Conservation (phyloP, 2,113 vertebrate genomes). For the Jaculus jaculus region DNA sequence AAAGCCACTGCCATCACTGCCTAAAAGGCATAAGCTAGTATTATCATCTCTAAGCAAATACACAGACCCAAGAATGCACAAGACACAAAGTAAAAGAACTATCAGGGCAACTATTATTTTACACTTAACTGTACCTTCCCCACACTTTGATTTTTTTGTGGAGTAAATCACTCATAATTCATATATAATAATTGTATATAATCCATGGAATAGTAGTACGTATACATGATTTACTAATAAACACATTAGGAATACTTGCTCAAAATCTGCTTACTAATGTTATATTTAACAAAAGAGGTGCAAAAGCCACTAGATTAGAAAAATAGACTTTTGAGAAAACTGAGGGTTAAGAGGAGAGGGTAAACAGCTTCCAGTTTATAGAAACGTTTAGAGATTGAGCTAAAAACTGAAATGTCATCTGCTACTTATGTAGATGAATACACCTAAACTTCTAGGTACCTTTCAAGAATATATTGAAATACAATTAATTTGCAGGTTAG, state of each 20-base stretch:
- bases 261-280: slow-evolving; percentile 4
- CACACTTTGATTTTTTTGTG: slow-evolving; percentile 2
- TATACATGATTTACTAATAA: slow-evolving; percentile 8
- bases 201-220: not conserved
- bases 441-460: not conserved
- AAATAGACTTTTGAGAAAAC: not conserved
- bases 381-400: not conserved
- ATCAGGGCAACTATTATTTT: not conserved
- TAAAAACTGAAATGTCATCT: not conserved
- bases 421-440: not conserved
- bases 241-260: not conserved
- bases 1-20: not conserved
- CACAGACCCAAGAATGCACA: not conserved
- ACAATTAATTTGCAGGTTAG: slow-evolving; percentile 24
- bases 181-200: not conserved
- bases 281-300: not conserved
- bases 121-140: not conserved
- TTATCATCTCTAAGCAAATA: not conserved
- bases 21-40: not conserved
- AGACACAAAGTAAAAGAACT: not conserved
- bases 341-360: not conserved
- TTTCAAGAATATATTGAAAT: slow-evolving; percentile 26
- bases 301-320: not conserved
- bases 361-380: not conserved
- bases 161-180: not conserved